Base-by-base conservation (phyloP, 2,113 vertebrate genomes). In the Ariopsis seemanni region DNA sequence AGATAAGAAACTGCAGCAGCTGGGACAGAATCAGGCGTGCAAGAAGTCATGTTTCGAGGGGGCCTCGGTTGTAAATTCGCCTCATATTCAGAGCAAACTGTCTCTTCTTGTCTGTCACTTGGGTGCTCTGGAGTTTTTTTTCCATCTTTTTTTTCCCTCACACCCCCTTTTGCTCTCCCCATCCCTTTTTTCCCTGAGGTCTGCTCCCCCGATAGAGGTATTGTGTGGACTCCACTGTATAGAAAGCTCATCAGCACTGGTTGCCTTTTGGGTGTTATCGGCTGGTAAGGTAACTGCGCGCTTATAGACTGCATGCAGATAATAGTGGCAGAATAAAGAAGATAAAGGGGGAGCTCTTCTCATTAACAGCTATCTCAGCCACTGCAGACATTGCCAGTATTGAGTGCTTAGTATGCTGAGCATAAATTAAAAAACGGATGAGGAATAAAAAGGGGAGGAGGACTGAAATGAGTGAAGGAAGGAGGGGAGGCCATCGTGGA, bases 301-400 rank as follows among this genome's bases (percentile, higher is more conserved):
- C 96, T 97, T 98, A 97, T 97, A 98, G 97, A 98, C 97, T 97
- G 96, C 95, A 95, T 94, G 95, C 94, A 97, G 97, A 99, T 98
- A 98, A 98, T 98, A 96, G 96, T 95, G 96, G 96, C 95, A 97
- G 96, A 96, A 96, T 96, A 96, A 97, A 97, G 95, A 95, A 97
- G 97, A 99, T 99, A 99, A 98, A 97, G 96, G 95, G 94, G 94
- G 95, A 96, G 95, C 96, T 97, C 97, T 98, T 97, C 97, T 99
- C 98, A 98, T 99, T 99, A 99, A 97, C 97, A 96, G 96, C 97
- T 99, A 99, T 99, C 98, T 98, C 93, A 96, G 96, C 96, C 96
- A 96, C 95, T 95, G 96, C 98, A 99, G 97, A 95, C 97, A 93
- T 95, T 95, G 95, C 91, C 94, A 95, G 95, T 97, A 97, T 96